Conservation (phyloP, 2,797 vertebrate species). For the Sebastes trivittatus region DNA sequence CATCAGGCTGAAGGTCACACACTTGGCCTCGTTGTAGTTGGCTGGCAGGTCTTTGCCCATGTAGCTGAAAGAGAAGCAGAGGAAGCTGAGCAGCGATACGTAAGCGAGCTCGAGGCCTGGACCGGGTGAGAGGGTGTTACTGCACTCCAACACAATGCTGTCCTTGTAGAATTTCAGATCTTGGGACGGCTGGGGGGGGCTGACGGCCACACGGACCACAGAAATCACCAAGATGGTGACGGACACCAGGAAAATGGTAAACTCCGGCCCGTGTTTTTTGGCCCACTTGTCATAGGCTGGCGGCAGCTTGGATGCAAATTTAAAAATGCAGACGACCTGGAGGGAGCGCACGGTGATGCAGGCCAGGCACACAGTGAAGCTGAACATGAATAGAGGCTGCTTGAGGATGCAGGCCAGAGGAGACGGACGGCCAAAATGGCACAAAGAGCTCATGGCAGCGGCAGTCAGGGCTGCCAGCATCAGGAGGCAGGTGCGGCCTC, state of each 20-base stretch:
- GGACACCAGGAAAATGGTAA: constrained; percentile 75
- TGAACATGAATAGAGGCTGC: constrained; percentile 81
- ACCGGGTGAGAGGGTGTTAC: constrained; percentile 70
- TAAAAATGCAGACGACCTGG: constrained; percentile 89
- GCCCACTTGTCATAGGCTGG: constrained; percentile 82
- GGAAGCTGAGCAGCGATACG: constrained; percentile 74
- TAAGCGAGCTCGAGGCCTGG: constrained; percentile 67
- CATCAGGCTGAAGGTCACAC: constrained; percentile 86
- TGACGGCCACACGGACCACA: constrained; percentile 47
- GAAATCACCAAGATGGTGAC: constrained; percentile 68
- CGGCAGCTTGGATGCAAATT: constrained; percentile 85
- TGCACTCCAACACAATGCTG: constrained; percentile 81
- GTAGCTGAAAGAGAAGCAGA: constrained; percentile 87
- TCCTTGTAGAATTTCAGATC: constrained; percentile 75
- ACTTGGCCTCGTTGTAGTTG: constrained; percentile 90
- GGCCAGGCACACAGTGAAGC: constrained; percentile 84
- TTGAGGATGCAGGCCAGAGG: constrained; percentile 77
- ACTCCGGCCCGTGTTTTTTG: constrained; percentile 80
- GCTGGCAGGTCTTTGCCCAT: constrained; percentile 88
- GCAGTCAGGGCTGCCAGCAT: constrained; percentile 81
- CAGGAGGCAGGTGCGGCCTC: constrained; percentile 87
- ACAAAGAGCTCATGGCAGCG: constrained; percentile 76
- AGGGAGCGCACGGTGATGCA: constrained; percentile 85
- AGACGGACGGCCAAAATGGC: constrained; percentile 80
- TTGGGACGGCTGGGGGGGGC: constrained; percentile 59